phyloP scores from a whole-genome alignment of 1,140 invertebrate genomes.

The Drosophila ficusphila region DNA sequence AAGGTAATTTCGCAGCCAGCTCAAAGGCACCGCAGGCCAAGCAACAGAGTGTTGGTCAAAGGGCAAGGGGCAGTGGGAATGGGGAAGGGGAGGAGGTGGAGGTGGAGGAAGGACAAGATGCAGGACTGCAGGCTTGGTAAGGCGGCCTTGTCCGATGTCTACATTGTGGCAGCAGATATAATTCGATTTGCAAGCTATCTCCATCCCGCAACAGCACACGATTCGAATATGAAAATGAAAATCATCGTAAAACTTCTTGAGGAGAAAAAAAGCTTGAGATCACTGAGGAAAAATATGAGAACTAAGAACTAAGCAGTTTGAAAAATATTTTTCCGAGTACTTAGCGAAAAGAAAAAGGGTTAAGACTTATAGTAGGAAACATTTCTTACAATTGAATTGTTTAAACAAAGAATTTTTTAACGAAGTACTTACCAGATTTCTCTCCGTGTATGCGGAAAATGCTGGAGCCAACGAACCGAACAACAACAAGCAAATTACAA shows the following conservation, averaged over 20 bases:
- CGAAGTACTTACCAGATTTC: too few relatives aligned
- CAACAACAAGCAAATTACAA: slow-evolving; percentile 74
- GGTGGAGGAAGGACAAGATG: slow-evolving; percentile 3
- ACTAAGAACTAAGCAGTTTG: too few relatives aligned
- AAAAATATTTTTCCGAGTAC: too few relatives aligned
- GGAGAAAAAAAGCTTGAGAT: slow-evolving; percentile 11
- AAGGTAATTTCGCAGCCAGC: slow-evolving; percentile 35
- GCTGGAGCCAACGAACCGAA: slow-evolving; percentile 54
- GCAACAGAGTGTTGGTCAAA: slow-evolving; percentile 58
- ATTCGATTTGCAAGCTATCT: slow-evolving; percentile 65
- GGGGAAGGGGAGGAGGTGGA: slow-evolving; percentile 22
- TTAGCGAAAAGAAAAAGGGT: too few relatives aligned
- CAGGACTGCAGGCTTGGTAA: slow-evolving; percentile 45
- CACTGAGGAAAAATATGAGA: not conserved
- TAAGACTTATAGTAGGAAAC: too few relatives aligned
- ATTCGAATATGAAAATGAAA: slow-evolving; percentile 73
- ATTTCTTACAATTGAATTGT: too few relatives aligned
- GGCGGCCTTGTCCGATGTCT: slow-evolving; percentile 55
- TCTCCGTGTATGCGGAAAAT: not conserved
- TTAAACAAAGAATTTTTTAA: too few relatives aligned
- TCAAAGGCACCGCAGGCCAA: slow-evolving; percentile 18
- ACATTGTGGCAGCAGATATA: slow-evolving; percentile 78
- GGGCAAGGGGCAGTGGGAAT: too few relatives aligned
- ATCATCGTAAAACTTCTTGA: slow-evolving; percentile 53
- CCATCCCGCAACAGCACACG: slow-evolving; percentile 34